Evolutionary conservation across 2,113 vertebrate genomes (phyloP), one percentile per base, ranked within the genome.

Genomic region (Symphodus melops): DNA sequence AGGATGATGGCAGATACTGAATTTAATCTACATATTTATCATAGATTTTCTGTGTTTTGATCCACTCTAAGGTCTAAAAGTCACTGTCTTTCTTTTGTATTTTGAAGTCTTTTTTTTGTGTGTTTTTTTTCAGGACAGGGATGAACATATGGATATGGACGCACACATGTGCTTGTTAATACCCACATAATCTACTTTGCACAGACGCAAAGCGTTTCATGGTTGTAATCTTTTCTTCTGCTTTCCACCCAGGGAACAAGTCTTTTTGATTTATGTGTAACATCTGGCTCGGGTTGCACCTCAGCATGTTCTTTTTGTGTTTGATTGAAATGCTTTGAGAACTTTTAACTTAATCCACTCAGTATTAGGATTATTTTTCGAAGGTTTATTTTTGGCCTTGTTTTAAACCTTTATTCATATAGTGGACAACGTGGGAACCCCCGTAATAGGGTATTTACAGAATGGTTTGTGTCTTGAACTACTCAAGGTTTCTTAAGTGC

Each of bases 211-310:
- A n/a, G 13, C 28, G 17, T 21, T 61, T 64, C 52, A 65, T 67
- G 77, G 17, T 80, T 66, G 60, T 61, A 19, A 70, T 68, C 67
- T 39, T 49, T 77, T 64, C 65, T 72, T 59, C 71, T 61, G 54
- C 41, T 59, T 41, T 33, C 11, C 54, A 37, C 23, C 49, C 19
- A 17, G 37, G 19, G 48, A 75, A 41, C 21, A 49, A 20, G 23
- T 78, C 21, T 66, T 6, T 33, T 36, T 83, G 68, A 79, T 61
- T 56, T 41, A 74, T 62, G 54, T 75, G 13, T 49, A 52, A 72
- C 82, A 78, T 82, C 72, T 81, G 75, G 66, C 49, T 83, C 37
- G 69, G 49, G 13, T 65, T 72, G 61, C 39, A 41, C 39, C 39
- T 41, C 39, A 41, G 39, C 39, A 10, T 11, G 28, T 33, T 33